phyloP scores from a whole-genome alignment of 2,797 vertebrate species.

The Hydrophis major region DNA sequence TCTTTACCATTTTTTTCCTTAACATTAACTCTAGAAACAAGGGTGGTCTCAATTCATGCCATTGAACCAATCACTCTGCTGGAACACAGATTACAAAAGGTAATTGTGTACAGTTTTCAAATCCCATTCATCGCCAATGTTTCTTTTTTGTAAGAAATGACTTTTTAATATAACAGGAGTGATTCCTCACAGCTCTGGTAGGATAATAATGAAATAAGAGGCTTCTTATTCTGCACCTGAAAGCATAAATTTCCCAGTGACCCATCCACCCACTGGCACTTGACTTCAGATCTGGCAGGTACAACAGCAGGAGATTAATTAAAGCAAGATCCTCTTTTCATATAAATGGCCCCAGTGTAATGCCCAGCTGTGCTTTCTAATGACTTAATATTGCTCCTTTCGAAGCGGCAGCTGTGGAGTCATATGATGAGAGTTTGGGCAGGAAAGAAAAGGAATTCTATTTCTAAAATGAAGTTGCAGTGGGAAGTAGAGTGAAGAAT shows the following conservation, averaged over 20 bases:
- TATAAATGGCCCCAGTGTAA: slow-evolving; percentile 29
- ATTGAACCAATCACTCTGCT: slow-evolving; percentile 30
- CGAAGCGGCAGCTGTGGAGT: slow-evolving; percentile 26
- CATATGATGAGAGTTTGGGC: slow-evolving; percentile 24
- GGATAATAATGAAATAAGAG: slow-evolving; percentile 46
- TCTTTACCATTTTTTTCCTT: neutral
- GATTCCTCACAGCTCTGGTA: slow-evolving; percentile 44
- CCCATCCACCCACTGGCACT: slow-evolving; percentile 39
- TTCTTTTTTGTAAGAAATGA: slow-evolving; percentile 22
- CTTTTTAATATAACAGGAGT: slow-evolving; percentile 43
- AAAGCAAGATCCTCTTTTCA: slow-evolving; percentile 48
- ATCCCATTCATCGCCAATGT: slow-evolving; percentile 48
- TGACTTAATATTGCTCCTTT: slow-evolving; percentile 37
- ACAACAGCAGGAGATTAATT: slow-evolving; percentile 47
- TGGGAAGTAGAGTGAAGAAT: neutral
- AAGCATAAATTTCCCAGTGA: slow-evolving; percentile 29
- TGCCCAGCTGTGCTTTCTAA: slow-evolving; percentile 36
- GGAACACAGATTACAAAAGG: slow-evolving; percentile 7
- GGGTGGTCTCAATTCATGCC: slow-evolving; percentile 23
- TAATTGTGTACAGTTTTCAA: slow-evolving; percentile 34
- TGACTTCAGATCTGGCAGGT: slow-evolving; percentile 47
- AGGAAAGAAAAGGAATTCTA: slow-evolving; percentile 6
- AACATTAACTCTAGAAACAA: slow-evolving; percentile 21
- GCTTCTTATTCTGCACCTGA: slow-evolving; percentile 44
- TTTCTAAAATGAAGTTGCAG: neutral